Percentiles rank a stretch among this genome's conserved stretches.
Evolutionary conservation across 2,888 invertebrate species (phyloP).

Genomic region (Archips xylosteana): DNA sequence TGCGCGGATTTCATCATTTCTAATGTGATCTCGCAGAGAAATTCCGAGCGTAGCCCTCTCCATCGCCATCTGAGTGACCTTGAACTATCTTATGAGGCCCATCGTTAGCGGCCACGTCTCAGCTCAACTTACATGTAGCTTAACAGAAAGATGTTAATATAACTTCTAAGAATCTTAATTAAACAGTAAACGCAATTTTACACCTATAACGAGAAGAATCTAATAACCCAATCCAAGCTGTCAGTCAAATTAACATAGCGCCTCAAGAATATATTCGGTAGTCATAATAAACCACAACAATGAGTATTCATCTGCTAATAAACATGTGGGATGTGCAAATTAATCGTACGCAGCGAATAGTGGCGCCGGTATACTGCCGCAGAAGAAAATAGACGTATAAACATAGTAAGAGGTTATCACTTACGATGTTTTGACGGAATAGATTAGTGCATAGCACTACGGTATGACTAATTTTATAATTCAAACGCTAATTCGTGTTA

Average conservation of each 20-base stretch:
- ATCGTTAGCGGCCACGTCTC: too few species aligned
- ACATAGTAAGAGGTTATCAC: background rate
- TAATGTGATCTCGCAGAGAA: too few species aligned
- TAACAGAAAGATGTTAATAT: background rate
- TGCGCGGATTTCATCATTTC: too few species aligned
- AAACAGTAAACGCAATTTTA: constrained; percentile 22
- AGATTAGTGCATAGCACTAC: background rate
- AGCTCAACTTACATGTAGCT: too few species aligned
- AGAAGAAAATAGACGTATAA: constrained; percentile 13
- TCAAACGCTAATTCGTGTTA: constrained; percentile 15
- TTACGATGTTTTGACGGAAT: constrained; percentile 6
- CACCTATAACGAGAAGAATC: constrained; percentile 27
- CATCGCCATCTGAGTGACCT: too few species aligned
- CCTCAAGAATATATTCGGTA: constrained; percentile 33
- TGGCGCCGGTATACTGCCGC: constrained; percentile 64
- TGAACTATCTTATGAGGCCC: too few species aligned
- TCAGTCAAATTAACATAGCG: constrained; percentile 27
- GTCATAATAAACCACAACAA: constrained; percentile 40
- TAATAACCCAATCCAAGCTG: constrained; percentile 24
- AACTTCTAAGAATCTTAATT: background rate
- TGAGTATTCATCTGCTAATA: constrained; percentile 44
- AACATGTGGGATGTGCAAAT: constrained; percentile 64
- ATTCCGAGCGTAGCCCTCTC: too few species aligned
- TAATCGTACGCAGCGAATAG: constrained; percentile 69
- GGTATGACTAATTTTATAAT: constrained; percentile 35